phyloP scores from a whole-genome alignment of 2,113 vertebrate species.

The Neodon shergylaensis region DNA sequence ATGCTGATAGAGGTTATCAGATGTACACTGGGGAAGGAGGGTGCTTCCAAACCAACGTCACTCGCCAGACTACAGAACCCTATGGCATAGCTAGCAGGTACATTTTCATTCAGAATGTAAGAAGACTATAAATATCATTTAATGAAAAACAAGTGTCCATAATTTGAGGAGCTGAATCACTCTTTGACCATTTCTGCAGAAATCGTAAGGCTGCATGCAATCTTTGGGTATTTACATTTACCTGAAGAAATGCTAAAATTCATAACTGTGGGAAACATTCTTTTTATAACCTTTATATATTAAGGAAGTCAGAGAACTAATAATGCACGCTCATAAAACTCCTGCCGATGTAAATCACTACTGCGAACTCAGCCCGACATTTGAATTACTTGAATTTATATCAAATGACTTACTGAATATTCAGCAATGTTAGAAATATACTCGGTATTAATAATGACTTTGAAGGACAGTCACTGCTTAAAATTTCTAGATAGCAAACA shows the following conservation, averaged over 20 bases:
- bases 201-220: slow-evolving; percentile 25
- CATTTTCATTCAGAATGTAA: slow-evolving; percentile 43
- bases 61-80: neutral
- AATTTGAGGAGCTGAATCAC: slow-evolving; percentile 45
- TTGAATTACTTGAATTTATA: slow-evolving; percentile 78
- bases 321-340: slow-evolving; percentile 63
- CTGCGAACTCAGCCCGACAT: slow-evolving; percentile 66
- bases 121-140: neutral
- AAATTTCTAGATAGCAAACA: slow-evolving; percentile 37
- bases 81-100: neutral
- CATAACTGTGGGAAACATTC: slow-evolving; percentile 61
- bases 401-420: slow-evolving; percentile 72
- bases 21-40: neutral
- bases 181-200: slow-evolving; percentile 49
- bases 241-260: slow-evolving; percentile 59
- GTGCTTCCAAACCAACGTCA: neutral
- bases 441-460: slow-evolving; percentile 62
- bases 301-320: slow-evolving; percentile 75
- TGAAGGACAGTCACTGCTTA: slow-evolving; percentile 37
- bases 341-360: slow-evolving; percentile 64
- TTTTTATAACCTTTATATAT: slow-evolving; percentile 79
- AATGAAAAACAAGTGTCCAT: slow-evolving; percentile 51
- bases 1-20: neutral
- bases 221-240: slow-evolving; percentile 65
- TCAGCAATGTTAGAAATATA: slow-evolving; percentile 74